These are phyloP conservation scores for Dolomedes plantarius DNA, from an alignment of 2,888 invertebrate species.

Conservation along the genomic window DNA sequence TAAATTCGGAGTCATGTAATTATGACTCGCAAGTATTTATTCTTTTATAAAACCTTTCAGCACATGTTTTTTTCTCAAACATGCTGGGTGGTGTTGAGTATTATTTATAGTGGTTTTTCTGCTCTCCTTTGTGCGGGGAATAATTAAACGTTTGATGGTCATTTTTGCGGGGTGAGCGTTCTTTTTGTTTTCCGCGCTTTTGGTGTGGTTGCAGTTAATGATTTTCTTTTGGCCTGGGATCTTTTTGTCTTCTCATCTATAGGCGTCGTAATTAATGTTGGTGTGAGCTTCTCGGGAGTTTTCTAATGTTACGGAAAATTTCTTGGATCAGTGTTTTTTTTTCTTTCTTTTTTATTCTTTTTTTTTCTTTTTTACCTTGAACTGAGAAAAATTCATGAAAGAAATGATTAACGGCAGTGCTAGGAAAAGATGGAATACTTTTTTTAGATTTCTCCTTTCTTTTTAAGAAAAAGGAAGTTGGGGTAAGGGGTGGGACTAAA, in stretches of 20 bases:
- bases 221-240: constrained; percentile 34
- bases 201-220: constrained; percentile 41
- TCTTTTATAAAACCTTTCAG: constrained; percentile 27
- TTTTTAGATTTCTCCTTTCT: too few relatives aligned
- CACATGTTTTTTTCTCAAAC: not conserved
- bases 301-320: not conserved
- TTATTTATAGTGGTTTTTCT: constrained; percentile 35
- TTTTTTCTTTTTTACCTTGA: too few relatives aligned
- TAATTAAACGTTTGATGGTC: constrained; percentile 66
- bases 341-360: too few relatives aligned
- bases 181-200: constrained; percentile 25
- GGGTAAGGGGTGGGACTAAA: too few relatives aligned
- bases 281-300: not conserved
- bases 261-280: constrained; percentile 46
- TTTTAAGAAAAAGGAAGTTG: too few relatives aligned
- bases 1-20: constrained; percentile 33
- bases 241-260: constrained; percentile 22
- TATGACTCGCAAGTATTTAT: constrained; percentile 30
- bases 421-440: too few relatives aligned
- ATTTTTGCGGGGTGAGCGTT: constrained; percentile 19
- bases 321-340: not conserved
- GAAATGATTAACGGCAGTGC: too few relatives aligned
- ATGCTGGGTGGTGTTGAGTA: constrained; percentile 19
- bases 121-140: constrained; percentile 29
- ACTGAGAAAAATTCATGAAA: too few relatives aligned